Conservation (phyloP, 2,113 vertebrate genomes). For the Ceyx melanurus region DNA sequence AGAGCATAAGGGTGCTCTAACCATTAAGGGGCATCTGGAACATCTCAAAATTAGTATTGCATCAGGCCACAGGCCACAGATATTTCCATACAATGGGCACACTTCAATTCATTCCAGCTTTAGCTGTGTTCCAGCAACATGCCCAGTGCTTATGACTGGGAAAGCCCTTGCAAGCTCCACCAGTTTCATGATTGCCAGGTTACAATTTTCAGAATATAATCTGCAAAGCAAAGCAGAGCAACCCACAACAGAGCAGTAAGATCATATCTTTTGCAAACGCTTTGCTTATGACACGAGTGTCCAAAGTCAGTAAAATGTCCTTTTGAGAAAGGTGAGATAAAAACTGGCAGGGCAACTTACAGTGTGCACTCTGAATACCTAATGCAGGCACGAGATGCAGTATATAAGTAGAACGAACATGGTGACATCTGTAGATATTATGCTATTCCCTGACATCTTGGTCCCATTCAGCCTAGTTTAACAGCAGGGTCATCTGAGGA, state of each 20-base stretch:
- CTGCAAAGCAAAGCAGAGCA: background rate
- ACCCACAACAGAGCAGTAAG: conserved; percentile 46
- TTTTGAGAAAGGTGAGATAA: background rate
- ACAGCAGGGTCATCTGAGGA: background rate
- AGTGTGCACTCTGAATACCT: background rate
- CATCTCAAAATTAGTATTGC: conserved; percentile 46
- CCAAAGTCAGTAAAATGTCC: background rate
- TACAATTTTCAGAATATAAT: background rate
- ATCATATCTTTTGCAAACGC: conserved; percentile 50
- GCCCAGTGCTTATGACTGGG: background rate
- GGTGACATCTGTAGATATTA: background rate
- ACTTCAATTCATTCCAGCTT: conserved; percentile 41
- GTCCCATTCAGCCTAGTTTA: background rate
- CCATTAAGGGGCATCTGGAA: conserved; percentile 51
- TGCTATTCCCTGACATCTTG: background rate
- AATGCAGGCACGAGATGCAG: background rate
- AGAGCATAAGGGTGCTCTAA: conserved; percentile 23
- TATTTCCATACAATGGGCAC: conserved; percentile 62
- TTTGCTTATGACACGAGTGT: background rate
- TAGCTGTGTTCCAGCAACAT: background rate
- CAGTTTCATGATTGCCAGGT: background rate
- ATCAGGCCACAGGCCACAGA: conserved; percentile 4
- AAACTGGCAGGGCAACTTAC: background rate
- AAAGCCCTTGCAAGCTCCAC: background rate
- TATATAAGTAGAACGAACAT: accelerated